phyloP scores from a whole-genome alignment of 2,797 vertebrate genomes.

The Catamblyrhynchus diadema region DNA sequence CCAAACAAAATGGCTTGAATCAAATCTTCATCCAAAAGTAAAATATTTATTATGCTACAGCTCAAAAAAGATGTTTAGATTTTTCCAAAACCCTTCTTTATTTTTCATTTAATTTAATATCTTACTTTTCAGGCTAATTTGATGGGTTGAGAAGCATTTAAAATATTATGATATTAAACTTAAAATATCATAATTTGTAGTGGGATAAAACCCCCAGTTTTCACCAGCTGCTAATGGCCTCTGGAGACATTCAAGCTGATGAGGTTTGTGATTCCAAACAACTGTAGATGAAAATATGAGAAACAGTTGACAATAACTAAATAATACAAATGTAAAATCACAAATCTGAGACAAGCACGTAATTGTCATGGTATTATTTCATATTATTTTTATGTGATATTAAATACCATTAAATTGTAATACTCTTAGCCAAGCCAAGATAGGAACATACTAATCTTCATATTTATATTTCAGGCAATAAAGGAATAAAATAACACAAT shows the following conservation, averaged over 20 bases:
- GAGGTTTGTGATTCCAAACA: conserved; percentile 37
- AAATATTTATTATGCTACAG: conserved; percentile 32
- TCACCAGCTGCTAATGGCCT: neutral
- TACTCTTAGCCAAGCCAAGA: conserved; percentile 2
- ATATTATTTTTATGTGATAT: conserved; percentile 19
- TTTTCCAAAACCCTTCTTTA: neutral
- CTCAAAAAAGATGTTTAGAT: neutral
- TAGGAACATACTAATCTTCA: neutral
- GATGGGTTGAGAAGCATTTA: neutral
- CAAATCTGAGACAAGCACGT: conserved; percentile 41
- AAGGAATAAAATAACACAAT: conserved; percentile 6
- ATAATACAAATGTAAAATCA: conserved; percentile 16
- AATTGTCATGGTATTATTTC: neutral
- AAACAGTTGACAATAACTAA: conserved; percentile 15
- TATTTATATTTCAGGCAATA: conserved; percentile 11
- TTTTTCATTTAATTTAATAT: neutral
- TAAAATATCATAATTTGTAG: conserved; percentile 26
- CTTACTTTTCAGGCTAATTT: neutral
- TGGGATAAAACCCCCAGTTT: neutral
- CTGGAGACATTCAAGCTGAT: conserved; percentile 1
- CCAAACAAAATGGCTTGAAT: neutral
- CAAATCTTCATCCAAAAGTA: neutral
- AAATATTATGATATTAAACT: conserved; percentile 25
- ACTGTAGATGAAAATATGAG: conserved; percentile 16
- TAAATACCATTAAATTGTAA: neutral